phyloP scores from a whole-genome alignment of 2,113 vertebrate species.

The Lepus timidus region DNA sequence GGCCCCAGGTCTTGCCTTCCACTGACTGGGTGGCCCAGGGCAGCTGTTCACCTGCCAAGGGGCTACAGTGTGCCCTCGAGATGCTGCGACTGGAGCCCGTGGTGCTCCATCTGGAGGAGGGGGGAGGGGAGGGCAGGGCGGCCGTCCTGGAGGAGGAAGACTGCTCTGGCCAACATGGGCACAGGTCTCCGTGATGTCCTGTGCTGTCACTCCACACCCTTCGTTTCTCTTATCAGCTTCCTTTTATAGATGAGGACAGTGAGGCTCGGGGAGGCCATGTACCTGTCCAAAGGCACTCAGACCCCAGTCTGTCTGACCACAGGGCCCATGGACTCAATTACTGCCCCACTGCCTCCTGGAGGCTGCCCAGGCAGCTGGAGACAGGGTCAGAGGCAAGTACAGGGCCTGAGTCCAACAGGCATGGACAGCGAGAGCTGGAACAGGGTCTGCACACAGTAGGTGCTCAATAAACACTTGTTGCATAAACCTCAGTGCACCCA shows the following conservation, averaged over 20 bases:
- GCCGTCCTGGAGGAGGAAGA: neutral
- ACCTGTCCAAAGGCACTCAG: neutral
- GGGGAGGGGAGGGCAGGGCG: neutral
- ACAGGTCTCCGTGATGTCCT: no score
- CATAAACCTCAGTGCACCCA: neutral
- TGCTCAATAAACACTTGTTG: neutral
- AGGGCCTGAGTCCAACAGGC: neutral
- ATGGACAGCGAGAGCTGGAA: neutral
- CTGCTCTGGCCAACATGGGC: neutral
- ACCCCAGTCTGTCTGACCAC: neutral
- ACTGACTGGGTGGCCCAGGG: neutral
- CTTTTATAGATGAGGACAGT: neutral
- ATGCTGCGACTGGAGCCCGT: neutral
- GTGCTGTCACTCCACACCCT: neutral
- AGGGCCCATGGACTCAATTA: neutral
- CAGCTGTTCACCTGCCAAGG: neutral
- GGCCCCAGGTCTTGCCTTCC: neutral
- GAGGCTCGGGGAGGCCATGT: neutral
- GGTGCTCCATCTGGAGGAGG: neutral
- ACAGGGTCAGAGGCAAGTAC: neutral
- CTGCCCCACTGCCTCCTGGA: neutral
- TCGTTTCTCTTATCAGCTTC: conserved; percentile 1
- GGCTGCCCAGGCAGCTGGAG: neutral
- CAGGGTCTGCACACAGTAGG: neutral
- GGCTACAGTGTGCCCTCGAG: neutral